A percentile compares a stretch with the other conserved stretches of the same genome.
Conservation (phyloP, 2,797 vertebrate species). For the Champsocephalus esox region DNA sequence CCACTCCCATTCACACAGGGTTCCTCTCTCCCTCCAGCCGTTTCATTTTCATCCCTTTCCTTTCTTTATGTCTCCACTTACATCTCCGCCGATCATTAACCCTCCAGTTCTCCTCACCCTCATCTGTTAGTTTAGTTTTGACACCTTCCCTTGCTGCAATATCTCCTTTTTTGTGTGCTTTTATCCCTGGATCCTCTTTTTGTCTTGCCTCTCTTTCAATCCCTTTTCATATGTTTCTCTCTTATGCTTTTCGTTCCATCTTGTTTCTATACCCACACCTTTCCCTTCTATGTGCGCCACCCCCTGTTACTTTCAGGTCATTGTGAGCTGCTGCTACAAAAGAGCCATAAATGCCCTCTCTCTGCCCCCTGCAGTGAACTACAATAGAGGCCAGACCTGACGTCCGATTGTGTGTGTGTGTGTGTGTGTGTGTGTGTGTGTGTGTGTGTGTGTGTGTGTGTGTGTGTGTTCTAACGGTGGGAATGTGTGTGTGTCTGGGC, state of each 20-base stretch:
- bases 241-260: conserved; percentile 2
- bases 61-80: conserved; percentile 9
- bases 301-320: conserved; percentile 63
- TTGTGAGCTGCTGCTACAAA: conserved; percentile 59
- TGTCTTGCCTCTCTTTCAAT: background rate
- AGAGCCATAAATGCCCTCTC: conserved; percentile 48
- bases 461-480: background rate
- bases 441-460: conserved; percentile 1
- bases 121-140: background rate
- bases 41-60: conserved; percentile 29
- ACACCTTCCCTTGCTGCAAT: background rate
- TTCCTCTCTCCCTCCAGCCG: conserved; percentile 26
- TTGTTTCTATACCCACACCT: conserved; percentile 18
- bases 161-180: background rate
- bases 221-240: background rate
- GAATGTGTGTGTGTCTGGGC: background rate
- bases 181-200: background rate
- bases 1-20: conserved; percentile 27
- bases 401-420: conserved; percentile 10
- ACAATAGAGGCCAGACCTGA: conserved; percentile 38
- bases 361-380: conserved; percentile 46
- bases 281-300: conserved; percentile 37
- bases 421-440: conserved; percentile 14
- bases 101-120: conserved; percentile 3
- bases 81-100: conserved; percentile 18